Evolutionary conservation across 2,113 vertebrate species (phyloP).

Genomic region (Toxotes chatareus): DNA sequence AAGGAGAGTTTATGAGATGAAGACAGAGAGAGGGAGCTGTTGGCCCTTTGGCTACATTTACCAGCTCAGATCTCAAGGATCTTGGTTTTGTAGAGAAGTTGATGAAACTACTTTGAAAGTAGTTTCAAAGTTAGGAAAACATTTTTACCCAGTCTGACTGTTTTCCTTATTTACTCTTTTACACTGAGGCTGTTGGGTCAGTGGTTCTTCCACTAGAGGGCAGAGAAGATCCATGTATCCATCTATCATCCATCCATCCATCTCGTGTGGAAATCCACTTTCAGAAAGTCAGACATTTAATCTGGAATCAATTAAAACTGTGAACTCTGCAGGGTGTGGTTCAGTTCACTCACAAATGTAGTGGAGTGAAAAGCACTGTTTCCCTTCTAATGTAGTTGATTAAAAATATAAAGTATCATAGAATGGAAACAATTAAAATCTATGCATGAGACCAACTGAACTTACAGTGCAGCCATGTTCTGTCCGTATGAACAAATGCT

Average conservation of each 20-base stretch:
- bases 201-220: slow-evolving; percentile 21
- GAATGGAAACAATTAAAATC: background rate
- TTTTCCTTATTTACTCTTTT: too few relatives aligned
- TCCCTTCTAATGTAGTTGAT: background rate
- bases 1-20: too few relatives aligned
- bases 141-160: background rate
- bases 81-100: too few relatives aligned
- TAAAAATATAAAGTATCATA: background rate
- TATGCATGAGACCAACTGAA: background rate
- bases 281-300: background rate
- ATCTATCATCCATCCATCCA: background rate
- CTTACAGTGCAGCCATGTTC: too few relatives aligned
- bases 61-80: too few relatives aligned
- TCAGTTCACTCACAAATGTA: background rate
- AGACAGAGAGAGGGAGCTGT: too few relatives aligned
- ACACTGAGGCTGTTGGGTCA: background rate
- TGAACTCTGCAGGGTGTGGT: background rate
- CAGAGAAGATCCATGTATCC: background rate
- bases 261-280: background rate
- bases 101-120: background rate
- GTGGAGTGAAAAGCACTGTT: background rate
- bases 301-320: background rate
- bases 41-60: too few relatives aligned
- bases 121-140: background rate
- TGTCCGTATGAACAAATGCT: too few relatives aligned